A percentile compares a stretch with the other conserved stretches of the same genome.
These are phyloP conservation scores for Nycteola revayana DNA, from an alignment of 2,888 invertebrate species.

Conservation along the genomic window DNA sequence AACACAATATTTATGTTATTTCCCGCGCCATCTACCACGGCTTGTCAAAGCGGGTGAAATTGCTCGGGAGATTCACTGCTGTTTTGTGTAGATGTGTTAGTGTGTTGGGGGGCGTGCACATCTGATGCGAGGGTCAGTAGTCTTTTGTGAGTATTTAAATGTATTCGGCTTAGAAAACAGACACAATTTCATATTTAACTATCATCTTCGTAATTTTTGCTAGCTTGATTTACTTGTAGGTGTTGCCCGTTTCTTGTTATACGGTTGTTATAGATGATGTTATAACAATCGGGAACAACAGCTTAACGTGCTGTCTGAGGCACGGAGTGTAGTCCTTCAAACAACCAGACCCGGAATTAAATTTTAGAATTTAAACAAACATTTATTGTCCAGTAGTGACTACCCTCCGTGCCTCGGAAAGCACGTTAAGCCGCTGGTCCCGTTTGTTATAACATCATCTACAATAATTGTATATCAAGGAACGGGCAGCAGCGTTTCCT, in stretches of 20 bases:
- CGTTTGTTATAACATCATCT: too few relatives aligned
- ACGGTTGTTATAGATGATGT: too few relatives aligned
- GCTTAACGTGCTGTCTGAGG: too few relatives aligned
- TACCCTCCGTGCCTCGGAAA: background rate
- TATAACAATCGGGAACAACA: too few relatives aligned
- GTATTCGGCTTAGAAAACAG: background rate
- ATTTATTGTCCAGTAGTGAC: background rate
- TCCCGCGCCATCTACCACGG: conserved; percentile 31
- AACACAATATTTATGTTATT: conserved; percentile 30
- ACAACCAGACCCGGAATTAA: too few relatives aligned
- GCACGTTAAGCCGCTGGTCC: too few relatives aligned
- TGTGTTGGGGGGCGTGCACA: background rate
- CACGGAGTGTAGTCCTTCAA: too few relatives aligned
- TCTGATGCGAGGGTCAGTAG: background rate
- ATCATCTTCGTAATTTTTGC: background rate
- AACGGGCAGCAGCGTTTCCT: too few relatives aligned
- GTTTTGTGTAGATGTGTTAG: background rate
- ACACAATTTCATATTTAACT: background rate
- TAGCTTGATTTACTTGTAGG: background rate
- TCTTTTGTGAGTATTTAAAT: too few relatives aligned
- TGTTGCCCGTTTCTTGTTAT: background rate
- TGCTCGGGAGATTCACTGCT: conserved; percentile 28
- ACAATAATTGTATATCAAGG: too few relatives aligned
- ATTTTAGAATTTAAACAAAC: too few relatives aligned
- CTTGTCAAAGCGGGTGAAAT: conserved; percentile 39